Conservation (phyloP, 2,888 invertebrate genomes). For the Chorisops tibialis region DNA sequence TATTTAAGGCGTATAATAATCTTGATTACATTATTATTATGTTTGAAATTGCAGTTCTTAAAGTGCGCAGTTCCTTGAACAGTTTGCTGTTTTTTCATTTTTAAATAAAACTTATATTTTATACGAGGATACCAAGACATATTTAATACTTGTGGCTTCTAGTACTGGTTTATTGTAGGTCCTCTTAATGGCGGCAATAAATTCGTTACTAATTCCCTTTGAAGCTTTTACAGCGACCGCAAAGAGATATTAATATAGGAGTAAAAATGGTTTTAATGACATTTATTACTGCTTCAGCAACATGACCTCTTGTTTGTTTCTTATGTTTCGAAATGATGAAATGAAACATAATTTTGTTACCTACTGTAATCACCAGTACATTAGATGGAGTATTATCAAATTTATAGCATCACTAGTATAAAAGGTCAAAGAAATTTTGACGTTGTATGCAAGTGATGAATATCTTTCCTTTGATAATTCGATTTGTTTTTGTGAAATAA, state of each 20-base stretch:
- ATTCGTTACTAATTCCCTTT: conserved; percentile 18
- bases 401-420: neutral
- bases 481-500: too few species aligned
- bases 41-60: too few species aligned
- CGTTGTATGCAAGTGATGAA: too few species aligned
- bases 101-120: too few species aligned
- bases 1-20: too few species aligned
- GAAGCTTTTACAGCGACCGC: conserved; percentile 12
- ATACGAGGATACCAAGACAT: too few species aligned
- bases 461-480: too few species aligned
- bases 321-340: conserved; percentile 15
- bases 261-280: conserved; percentile 24
- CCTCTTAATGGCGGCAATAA: conserved; percentile 21
- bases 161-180: neutral
- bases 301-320: neutral
- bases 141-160: too few species aligned
- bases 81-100: too few species aligned
- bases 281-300: conserved; percentile 15
- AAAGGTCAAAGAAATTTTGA: too few species aligned
- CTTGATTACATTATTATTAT: too few species aligned
- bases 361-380: conserved; percentile 21
- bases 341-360: conserved; percentile 24
- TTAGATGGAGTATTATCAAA: conserved; percentile 8
- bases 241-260: conserved; percentile 19
- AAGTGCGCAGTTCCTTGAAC: too few species aligned